Conservation (phyloP, 2,888 invertebrate genomes). For the Aproaerema taeniolella region DNA sequence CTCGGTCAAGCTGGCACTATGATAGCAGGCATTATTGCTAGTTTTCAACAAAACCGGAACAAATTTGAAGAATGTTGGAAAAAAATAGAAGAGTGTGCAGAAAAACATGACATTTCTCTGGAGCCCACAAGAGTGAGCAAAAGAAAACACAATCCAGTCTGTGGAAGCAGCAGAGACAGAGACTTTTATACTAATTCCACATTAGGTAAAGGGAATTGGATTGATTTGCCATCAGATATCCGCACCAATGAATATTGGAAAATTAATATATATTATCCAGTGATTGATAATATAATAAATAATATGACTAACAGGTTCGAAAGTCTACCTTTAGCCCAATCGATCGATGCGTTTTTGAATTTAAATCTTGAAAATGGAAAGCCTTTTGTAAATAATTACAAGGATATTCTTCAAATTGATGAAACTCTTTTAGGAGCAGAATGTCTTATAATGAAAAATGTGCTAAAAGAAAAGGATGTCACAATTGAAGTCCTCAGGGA, state of each 20-base stretch:
- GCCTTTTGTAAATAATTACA: too few species aligned
- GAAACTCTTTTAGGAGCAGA: too few species aligned
- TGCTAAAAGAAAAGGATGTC: too few species aligned
- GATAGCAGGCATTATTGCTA: background rate
- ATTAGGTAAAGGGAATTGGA: background rate
- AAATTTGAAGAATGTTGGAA: background rate
- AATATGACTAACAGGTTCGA: too few species aligned
- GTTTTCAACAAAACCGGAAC: background rate
- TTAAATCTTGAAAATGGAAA: too few species aligned
- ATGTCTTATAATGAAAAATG: too few species aligned
- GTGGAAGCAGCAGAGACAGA: too few species aligned
- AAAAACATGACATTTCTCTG: background rate
- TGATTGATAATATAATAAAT: too few species aligned
- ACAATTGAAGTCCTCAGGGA: too few species aligned
- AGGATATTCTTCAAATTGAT: too few species aligned
- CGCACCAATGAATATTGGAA: background rate
- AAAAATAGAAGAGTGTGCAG: background rate
- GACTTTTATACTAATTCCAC: background rate
- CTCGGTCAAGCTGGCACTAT: background rate
- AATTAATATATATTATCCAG: background rate
- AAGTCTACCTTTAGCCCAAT: too few species aligned
- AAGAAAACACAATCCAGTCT: background rate
- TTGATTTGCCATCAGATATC: background rate
- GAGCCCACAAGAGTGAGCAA: background rate
- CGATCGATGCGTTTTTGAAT: too few species aligned